Conservation (phyloP, 2,113 vertebrate species). For the Falco punctatus region DNA sequence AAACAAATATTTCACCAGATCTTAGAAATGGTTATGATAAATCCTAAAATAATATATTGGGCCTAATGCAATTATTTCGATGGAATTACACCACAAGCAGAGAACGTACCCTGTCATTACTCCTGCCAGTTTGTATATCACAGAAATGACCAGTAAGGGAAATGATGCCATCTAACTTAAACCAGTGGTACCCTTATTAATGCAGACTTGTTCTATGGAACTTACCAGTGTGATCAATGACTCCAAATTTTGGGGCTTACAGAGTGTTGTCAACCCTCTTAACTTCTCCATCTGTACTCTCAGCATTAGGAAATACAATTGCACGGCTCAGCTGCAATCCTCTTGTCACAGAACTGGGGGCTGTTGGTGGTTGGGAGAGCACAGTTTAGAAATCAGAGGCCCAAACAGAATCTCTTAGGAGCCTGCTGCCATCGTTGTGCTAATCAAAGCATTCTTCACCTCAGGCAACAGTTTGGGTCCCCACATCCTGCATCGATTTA, state of each 20-base stretch:
- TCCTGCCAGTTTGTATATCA: neutral
- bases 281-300: neutral
- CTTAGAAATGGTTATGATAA: neutral
- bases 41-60: neutral
- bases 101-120: neutral
- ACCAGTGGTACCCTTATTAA: neutral
- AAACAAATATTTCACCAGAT: neutral
- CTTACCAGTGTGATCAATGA: neutral
- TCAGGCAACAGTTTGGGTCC: neutral
- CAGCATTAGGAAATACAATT: neutral
- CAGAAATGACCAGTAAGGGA: neutral
- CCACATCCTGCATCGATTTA: neutral
- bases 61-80: neutral
- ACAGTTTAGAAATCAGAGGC: neutral
- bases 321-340: accelerated
- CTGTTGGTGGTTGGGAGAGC: neutral
- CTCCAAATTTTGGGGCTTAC: neutral
- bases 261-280: neutral
- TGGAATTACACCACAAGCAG: neutral
- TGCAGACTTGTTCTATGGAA: neutral
- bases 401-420: neutral
- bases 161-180: neutral
- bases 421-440: neutral
- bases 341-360: neutral
- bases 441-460: neutral